phyloP scores from a whole-genome alignment of 2,888 invertebrate species.

The Athalia cordata region DNA sequence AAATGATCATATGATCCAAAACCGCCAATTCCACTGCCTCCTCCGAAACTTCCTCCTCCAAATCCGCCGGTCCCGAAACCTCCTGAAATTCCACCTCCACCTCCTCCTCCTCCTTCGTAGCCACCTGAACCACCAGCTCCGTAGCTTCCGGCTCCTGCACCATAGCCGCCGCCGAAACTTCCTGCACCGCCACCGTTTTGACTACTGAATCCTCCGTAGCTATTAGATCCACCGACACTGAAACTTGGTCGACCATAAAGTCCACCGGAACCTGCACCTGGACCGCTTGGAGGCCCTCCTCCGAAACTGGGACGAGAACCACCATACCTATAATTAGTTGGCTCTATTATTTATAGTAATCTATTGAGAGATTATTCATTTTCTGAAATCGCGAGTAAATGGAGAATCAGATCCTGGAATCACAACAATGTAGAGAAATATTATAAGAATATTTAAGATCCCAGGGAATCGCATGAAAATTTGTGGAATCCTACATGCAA shows the following conservation, averaged over 20 bases:
- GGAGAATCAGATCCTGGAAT: no score
- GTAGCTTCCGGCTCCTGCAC: slow-evolving; percentile 53
- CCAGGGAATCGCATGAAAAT: not conserved
- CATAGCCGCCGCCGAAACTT: slow-evolving; percentile 49
- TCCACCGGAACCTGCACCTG: slow-evolving; percentile 52
- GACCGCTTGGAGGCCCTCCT: slow-evolving; percentile 32
- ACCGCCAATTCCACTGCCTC: slow-evolving; percentile 50
- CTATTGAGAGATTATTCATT: no score
- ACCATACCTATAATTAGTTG: slow-evolving; percentile 12
- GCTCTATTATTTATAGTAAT: no score
- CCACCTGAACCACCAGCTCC: slow-evolving; percentile 55
- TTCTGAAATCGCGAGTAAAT: no score
- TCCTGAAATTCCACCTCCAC: slow-evolving; percentile 50
- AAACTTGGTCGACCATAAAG: slow-evolving; percentile 42
- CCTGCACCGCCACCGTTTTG: not conserved
- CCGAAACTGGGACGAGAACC: slow-evolving; percentile 54
- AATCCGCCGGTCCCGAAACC: slow-evolving; percentile 29
- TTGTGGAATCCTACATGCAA: not conserved
- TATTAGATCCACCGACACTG: slow-evolving; percentile 5
- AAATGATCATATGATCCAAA: slow-evolving; percentile 56
- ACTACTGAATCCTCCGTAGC: slow-evolving; percentile 8
- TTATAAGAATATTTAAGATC: no score
- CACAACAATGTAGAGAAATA: no score
- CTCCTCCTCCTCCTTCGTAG: slow-evolving; percentile 51
- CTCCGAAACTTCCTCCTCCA: slow-evolving; percentile 49